Conservation (phyloP, 2,888 invertebrate genomes). For the Hofmannophila pseudospretella region DNA sequence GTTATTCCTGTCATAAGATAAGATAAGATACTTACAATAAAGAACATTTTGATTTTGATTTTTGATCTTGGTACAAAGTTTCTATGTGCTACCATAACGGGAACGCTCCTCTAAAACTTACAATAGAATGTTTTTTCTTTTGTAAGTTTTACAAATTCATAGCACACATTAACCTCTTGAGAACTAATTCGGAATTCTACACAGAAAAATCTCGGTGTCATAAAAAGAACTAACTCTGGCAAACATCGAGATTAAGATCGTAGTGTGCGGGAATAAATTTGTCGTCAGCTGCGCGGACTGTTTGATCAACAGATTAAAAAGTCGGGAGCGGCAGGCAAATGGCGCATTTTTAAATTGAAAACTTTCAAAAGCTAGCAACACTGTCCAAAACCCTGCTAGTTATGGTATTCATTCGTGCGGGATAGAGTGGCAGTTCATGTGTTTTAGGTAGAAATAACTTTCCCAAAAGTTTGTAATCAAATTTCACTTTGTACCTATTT, state of each 20-base stretch:
- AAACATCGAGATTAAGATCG: slow-evolving; percentile 53
- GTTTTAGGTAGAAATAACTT: too few species aligned
- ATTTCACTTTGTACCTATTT: too few species aligned
- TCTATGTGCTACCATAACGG: too few species aligned
- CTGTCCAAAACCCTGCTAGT: neutral
- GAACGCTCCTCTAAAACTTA: too few species aligned
- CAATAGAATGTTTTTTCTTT: too few species aligned
- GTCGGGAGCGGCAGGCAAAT: slow-evolving; percentile 44
- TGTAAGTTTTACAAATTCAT: slow-evolving; percentile 6
- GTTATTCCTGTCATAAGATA: too few species aligned
- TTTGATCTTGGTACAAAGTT: too few species aligned
- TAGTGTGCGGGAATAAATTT: slow-evolving; percentile 66
- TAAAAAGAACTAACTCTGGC: slow-evolving; percentile 31
- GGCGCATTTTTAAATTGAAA: slow-evolving; percentile 49
- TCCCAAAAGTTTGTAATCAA: too few species aligned
- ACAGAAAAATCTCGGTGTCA: slow-evolving; percentile 15
- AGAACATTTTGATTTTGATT: too few species aligned
- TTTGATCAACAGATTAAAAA: slow-evolving; percentile 71
- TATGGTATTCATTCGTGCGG: too few species aligned
- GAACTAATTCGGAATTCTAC: slow-evolving; percentile 11
- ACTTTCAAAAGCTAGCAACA: slow-evolving; percentile 22
- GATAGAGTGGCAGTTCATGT: too few species aligned
- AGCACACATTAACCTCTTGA: slow-evolving; percentile 5
- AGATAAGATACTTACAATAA: too few species aligned
- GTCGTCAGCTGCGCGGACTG: slow-evolving; percentile 52